phyloP scores from a whole-genome alignment of 2,797 vertebrate species.

The Thamnophis elegans region DNA sequence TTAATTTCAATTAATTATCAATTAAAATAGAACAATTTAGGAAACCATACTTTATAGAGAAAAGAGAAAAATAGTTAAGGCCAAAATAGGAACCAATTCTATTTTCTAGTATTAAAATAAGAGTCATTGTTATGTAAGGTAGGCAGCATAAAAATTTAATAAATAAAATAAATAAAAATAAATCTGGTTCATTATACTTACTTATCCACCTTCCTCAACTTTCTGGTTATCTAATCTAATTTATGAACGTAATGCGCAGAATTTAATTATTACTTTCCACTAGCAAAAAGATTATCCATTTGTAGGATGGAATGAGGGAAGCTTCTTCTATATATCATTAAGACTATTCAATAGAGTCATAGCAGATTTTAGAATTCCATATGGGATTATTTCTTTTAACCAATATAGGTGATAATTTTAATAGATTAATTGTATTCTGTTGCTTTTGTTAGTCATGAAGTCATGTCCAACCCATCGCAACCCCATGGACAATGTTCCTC shows the following conservation, averaged over 20 bases:
- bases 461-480: too few species aligned
- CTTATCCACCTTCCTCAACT: slow-evolving; percentile 29
- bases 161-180: neutral
- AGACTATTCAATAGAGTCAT: neutral
- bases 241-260: slow-evolving; percentile 41
- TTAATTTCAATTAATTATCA: slow-evolving; percentile 76
- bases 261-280: neutral
- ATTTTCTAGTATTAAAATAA: slow-evolving; percentile 57
- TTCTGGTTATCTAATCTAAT: slow-evolving; percentile 48
- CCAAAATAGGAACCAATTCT: slow-evolving; percentile 53
- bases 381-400: neutral
- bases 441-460: too few species aligned
- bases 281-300: neutral
- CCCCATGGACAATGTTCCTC: too few species aligned
- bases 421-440: slow-evolving; percentile 57
- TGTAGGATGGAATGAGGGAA: neutral
- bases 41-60: slow-evolving; percentile 60
- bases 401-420: slow-evolving; percentile 57
- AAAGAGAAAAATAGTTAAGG: slow-evolving; percentile 53
- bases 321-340: neutral
- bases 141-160: neutral
- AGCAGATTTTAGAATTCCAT: neutral
- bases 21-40: slow-evolving; percentile 60
- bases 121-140: neutral
- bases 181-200: slow-evolving; percentile 47